Base-by-base conservation (phyloP, 2,113 vertebrate species). In the Myocastor coypus region DNA sequence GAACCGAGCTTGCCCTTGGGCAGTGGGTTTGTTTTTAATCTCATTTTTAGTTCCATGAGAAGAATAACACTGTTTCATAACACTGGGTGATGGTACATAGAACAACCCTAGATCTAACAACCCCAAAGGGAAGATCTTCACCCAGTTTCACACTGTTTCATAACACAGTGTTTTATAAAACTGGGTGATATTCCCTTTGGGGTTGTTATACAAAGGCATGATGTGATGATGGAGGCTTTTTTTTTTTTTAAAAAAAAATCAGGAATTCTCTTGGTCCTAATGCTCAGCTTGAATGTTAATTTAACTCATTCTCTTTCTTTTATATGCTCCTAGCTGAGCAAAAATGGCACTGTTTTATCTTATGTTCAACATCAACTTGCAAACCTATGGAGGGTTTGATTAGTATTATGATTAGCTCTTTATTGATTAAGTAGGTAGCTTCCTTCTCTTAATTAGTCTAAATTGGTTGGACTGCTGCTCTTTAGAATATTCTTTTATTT, bases 261-360 rank as follows among this genome's bases (percentile, higher is more conserved):
- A 63, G 89, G 75, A 87, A 64, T 94, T 94, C 34, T 57, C 46
- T 97, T 96, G 42, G 82, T 85, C 96, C 87, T 95, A 95, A 50
- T 96, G 84, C 92, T 88, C 17, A 94, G 37, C 96, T 92, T 96
- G 83, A 96, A 94, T 97, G 82, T 94, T 94, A 87, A 93, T 96
- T 95, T 96, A 97, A 95, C 82, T 55, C n/a, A 57, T 97, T 97
- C 26, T 86, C 92, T 94, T 97, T 96, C 94, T 93, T 87, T 96
- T 95, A 87, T 52, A 89, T 97, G 83, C 87, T 97, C 42, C 64
- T 89, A 96, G 71, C 87, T 93, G 96, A 86, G 87, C 78, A 85
- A 26, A 75, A 94, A 57, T 83, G 42, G 73, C 96, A 52, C 64
- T 34, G 85, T 94, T 95, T 96, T 81, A 64, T 69, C 24, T 93